Percentiles rank a stretch among this genome's conserved stretches.
Evolutionary conservation across 2,113 vertebrate genomes (phyloP).

Genomic region (Regulus satrapa): DNA sequence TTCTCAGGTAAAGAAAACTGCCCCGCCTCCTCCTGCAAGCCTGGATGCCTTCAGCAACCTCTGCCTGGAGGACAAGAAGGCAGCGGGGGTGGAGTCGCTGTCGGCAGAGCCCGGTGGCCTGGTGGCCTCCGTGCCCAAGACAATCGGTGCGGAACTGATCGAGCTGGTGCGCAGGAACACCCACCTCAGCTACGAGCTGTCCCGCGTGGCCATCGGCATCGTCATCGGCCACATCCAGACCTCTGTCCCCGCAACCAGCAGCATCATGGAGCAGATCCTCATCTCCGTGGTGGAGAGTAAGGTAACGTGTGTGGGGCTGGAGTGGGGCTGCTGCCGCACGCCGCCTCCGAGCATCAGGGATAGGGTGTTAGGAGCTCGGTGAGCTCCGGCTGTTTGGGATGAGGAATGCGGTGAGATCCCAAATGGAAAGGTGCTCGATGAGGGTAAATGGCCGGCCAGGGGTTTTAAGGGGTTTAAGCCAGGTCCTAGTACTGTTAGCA

Average conservation of each 20-base stretch:
- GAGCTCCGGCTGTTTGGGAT: background rate
- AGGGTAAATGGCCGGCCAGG: background rate
- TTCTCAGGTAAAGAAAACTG: slow-evolving; percentile 47
- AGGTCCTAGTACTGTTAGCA: background rate
- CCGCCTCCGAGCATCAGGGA: fast-evolving
- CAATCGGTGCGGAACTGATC: slow-evolving; percentile 89
- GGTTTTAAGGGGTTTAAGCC: background rate
- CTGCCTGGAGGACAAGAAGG: slow-evolving; percentile 63
- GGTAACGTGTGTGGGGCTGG: slow-evolving; percentile 62
- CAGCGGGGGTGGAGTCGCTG: slow-evolving; percentile 45
- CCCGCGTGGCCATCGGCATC: slow-evolving; percentile 89
- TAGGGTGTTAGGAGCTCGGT: fast-evolving
- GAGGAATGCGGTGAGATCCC: background rate
- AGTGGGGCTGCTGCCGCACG: background rate
- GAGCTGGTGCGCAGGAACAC: slow-evolving; percentile 97
- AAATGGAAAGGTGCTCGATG: background rate
- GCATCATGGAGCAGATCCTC: slow-evolving; percentile 89
- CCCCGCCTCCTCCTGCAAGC: background rate
- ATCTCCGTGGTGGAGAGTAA: slow-evolving; percentile 92
- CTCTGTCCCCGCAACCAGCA: slow-evolving; percentile 76
- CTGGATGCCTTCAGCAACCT: slow-evolving; percentile 60
- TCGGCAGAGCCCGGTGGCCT: slow-evolving; percentile 38
- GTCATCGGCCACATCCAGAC: slow-evolving; percentile 93
- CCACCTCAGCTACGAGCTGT: slow-evolving; percentile 90
- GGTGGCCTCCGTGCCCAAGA: slow-evolving; percentile 74